A percentile compares a stretch with the other conserved stretches of the same genome.
These are phyloP conservation scores for Serilophus lunatus DNA, from an alignment of 2,113 vertebrate species.

Conservation along the genomic window DNA sequence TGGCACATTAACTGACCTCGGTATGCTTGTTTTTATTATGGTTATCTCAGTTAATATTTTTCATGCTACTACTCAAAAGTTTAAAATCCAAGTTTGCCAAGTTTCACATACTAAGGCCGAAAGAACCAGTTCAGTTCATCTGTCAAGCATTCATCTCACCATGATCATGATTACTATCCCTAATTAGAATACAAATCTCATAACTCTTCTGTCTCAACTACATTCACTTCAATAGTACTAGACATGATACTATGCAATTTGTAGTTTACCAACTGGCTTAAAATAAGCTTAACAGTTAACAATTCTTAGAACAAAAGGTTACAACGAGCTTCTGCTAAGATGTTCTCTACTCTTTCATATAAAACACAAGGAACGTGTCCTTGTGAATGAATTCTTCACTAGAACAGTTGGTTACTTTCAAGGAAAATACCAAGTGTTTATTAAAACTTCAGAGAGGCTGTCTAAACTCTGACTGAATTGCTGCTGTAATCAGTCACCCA, in stretches of 20 bases:
- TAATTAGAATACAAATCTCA: background rate
- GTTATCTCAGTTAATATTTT: background rate
- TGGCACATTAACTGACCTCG: accelerated
- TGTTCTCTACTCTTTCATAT: background rate
- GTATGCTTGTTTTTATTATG: background rate
- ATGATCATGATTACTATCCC: background rate
- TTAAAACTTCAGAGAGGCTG: background rate
- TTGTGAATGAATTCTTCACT: background rate
- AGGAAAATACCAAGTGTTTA: background rate
- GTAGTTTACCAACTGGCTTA: background rate
- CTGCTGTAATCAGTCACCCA: background rate
- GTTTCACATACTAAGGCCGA: background rate
- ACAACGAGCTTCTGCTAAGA: background rate
- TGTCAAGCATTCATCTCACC: background rate
- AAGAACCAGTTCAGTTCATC: background rate
- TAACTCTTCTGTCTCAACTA: background rate
- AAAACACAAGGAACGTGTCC: background rate
- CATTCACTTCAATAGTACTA: background rate
- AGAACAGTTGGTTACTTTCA: background rate
- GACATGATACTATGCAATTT: background rate
- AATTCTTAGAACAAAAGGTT: background rate
- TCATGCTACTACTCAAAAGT: background rate
- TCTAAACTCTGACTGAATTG: background rate
- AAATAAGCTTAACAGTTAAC: background rate
- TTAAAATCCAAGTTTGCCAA: background rate